Base-by-base conservation (phyloP, 2,888 invertebrate species). In the Acanthosepion esculentum region DNA sequence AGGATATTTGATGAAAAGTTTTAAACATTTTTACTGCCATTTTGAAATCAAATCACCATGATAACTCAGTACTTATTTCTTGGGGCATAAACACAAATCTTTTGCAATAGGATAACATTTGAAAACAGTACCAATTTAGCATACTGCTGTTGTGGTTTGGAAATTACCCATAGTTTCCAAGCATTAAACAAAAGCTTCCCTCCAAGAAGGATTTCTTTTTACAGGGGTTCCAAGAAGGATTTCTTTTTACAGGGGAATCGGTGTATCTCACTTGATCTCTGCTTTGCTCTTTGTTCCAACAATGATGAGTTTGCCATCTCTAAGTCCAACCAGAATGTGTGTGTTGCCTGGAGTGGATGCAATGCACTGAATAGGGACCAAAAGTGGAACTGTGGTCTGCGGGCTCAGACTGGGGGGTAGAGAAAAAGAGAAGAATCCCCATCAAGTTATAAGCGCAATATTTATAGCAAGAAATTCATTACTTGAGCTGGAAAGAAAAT, bases 301-400 rank as follows among this genome's bases (percentile, higher is more conserved):
- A 78, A 97, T 97, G 95, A 97, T 97, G 15, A 97, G 96, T 95
- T 97, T 97, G 3, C 98, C 98, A 96, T 98, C 98, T 3, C 98
- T 97, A 33, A 98, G 97, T 0, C 98, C 98, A 0, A 98, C 98
- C 95, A 98, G 97, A 94, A 98, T 97, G 96, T 98, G 98, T 78
- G 98, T 98, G 96, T 96, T 97, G 94, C 96, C 96, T 94, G 96
- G 96, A 95, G 97, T 97, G 23, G 97, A 95, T 29, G 96, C 95
- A 33, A 97, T 94, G 95, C 97, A 97, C 92, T 96, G 96, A 29
- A 97, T 95, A 41, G 97, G 97, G 5, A 97, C 96, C 92, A 96
- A 96, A 18, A 97, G 96, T 26, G 97, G 96, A 93, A 97, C 94
- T 0, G 96, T 95, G 6, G 96, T 96, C 78, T 97, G 91, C 48